A percentile compares a stretch with the other conserved stretches of the same genome.
These are phyloP conservation scores for Amphiduros pacificus DNA, from an alignment of 2,888 invertebrate genomes.

Conservation along the genomic window DNA sequence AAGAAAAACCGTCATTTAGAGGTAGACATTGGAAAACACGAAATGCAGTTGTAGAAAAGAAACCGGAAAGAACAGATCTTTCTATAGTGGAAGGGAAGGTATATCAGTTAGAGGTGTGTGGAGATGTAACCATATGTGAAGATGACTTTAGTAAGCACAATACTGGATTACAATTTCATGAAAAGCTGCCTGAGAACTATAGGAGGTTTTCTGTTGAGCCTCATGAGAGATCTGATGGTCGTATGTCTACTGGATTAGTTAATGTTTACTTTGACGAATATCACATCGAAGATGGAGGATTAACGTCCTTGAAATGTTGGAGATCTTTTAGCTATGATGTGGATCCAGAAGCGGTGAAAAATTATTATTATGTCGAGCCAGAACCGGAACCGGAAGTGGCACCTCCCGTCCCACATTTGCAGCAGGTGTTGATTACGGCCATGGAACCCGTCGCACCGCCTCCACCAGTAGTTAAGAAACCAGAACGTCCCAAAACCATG, in stretches of 20 bases:
- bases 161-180: slow-evolving; percentile 29
- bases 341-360: slow-evolving; percentile 38
- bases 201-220: slow-evolving; percentile 50
- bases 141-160: slow-evolving; percentile 16
- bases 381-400: slow-evolving; percentile 25
- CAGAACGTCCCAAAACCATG: slow-evolving; percentile 35
- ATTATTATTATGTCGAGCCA: slow-evolving; percentile 36
- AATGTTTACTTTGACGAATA: no score
- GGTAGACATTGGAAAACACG: background rate
- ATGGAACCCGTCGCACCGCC: slow-evolving; percentile 31
- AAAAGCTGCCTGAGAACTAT: slow-evolving; percentile 47
- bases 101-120: slow-evolving; percentile 25
- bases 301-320: slow-evolving; percentile 3
- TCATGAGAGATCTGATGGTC: no score
- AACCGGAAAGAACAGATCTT: slow-evolving; percentile 19
- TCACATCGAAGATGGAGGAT: background rate
- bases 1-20: background rate
- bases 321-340: slow-evolving; percentile 40
- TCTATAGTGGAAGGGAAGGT: slow-evolving; percentile 15
- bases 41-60: background rate
- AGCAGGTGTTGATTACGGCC: no score
- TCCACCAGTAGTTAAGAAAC: slow-evolving; percentile 37
- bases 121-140: slow-evolving; percentile 17
- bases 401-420: no score
- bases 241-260: slow-evolving; percentile 34